phyloP scores from a whole-genome alignment of 2,797 vertebrate genomes.

The Capromys pilorides region DNA sequence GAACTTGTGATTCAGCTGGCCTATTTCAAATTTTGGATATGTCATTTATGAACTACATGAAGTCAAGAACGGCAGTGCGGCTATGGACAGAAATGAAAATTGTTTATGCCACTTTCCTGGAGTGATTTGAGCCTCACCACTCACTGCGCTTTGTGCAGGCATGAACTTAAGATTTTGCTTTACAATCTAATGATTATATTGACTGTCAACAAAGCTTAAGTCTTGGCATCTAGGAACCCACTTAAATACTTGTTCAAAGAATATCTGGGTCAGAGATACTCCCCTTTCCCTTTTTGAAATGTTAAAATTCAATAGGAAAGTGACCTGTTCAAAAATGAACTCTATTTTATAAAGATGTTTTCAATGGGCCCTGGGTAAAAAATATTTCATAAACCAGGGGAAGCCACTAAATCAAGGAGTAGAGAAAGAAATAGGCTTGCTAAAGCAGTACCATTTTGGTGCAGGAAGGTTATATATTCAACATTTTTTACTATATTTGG shows the following conservation, averaged over 20 bases:
- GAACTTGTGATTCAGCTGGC: neutral
- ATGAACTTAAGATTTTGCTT: slow-evolving; percentile 68
- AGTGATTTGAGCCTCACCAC: slow-evolving; percentile 16
- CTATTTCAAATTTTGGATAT: slow-evolving; percentile 28
- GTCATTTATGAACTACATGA: neutral
- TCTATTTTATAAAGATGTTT: slow-evolving; percentile 82
- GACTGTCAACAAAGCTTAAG: slow-evolving; percentile 62
- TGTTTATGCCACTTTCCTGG: slow-evolving; percentile 5
- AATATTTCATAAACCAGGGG: slow-evolving; percentile 77
- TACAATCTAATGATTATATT: slow-evolving; percentile 74
- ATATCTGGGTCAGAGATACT: slow-evolving; percentile 74
- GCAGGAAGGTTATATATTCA: slow-evolving; percentile 80
- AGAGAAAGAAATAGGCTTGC: slow-evolving; percentile 77
- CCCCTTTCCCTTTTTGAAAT: slow-evolving; percentile 75
- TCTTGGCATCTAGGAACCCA: slow-evolving; percentile 60
- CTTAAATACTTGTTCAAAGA: slow-evolving; percentile 72
- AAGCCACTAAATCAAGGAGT: slow-evolving; percentile 78
- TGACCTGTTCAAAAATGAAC: slow-evolving; percentile 80
- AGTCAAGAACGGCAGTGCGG: neutral
- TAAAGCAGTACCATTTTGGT: slow-evolving; percentile 80
- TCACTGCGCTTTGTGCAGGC: neutral
- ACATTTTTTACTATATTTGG: slow-evolving; percentile 83
- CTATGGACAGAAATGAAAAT: slow-evolving; percentile 11
- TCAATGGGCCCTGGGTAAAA: slow-evolving; percentile 74
- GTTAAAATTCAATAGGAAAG: slow-evolving; percentile 82